phyloP scores from a whole-genome alignment of 2,888 invertebrate species.

The Ceramica pisi region DNA sequence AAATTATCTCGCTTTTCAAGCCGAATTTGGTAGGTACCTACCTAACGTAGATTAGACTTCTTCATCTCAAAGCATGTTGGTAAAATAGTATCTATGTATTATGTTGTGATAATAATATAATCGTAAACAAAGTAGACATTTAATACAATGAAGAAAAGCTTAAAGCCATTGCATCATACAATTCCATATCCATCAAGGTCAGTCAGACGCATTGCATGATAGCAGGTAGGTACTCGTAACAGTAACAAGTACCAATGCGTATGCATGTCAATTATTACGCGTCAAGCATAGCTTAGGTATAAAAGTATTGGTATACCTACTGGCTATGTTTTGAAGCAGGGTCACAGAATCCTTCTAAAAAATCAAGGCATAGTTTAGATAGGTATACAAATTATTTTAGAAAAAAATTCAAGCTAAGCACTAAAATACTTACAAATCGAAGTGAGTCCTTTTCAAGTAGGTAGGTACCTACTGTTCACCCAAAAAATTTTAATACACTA shows the following conservation, averaged over 20 bases:
- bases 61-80: too few relatives aligned
- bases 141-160: slow-evolving; percentile 41
- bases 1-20: slow-evolving; percentile 5
- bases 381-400: background rate
- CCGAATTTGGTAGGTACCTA: background rate
- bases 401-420: too few relatives aligned
- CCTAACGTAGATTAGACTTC: background rate
- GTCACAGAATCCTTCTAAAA: background rate
- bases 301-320: background rate
- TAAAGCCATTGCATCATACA: slow-evolving; percentile 39
- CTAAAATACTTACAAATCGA: too few relatives aligned
- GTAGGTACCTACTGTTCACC: too few relatives aligned
- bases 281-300: background rate
- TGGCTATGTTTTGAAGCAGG: slow-evolving; percentile 1
- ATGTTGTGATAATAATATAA: slow-evolving; percentile 19
- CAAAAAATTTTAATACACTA: too few relatives aligned
- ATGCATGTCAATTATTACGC: slow-evolving; percentile 39
- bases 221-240: slow-evolving; percentile 28
- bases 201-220: slow-evolving; percentile 43
- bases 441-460: too few relatives aligned
- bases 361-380: background rate
- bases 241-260: slow-evolving; percentile 8
- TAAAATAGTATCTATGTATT: slow-evolving; percentile 2
- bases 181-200: slow-evolving; percentile 51
- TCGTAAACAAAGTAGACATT: slow-evolving; percentile 25